phyloP scores from a whole-genome alignment of 2,888 invertebrate species.

The Mellilla xanthometata region DNA sequence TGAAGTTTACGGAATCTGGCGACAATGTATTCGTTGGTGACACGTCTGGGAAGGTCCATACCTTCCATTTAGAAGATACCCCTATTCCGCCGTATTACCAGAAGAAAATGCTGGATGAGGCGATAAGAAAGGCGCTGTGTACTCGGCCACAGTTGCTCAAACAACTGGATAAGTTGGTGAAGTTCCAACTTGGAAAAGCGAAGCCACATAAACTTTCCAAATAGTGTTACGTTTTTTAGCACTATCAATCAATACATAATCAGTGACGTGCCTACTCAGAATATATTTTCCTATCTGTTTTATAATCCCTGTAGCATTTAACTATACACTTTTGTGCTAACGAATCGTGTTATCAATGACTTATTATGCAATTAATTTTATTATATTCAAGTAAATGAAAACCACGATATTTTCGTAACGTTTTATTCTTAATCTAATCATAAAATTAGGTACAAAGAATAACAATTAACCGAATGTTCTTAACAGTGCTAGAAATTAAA shows the following conservation, averaged over 20 bases:
- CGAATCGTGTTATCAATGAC: too few relatives aligned
- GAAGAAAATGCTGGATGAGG: conserved; percentile 83
- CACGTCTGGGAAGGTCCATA: conserved; percentile 84
- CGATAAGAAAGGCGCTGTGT: conserved; percentile 84
- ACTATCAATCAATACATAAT: too few relatives aligned
- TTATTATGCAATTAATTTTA: too few relatives aligned
- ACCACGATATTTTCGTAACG: too few relatives aligned
- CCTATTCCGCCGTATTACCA: conserved; percentile 89
- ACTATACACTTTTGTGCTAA: too few relatives aligned
- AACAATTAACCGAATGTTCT: conserved; percentile 31
- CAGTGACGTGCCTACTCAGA: too few relatives aligned
- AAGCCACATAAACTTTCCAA: too few relatives aligned
- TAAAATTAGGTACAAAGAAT: conserved; percentile 28
- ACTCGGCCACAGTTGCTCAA: conserved; percentile 84
- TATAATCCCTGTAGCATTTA: too few relatives aligned
- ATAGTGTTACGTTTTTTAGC: too few relatives aligned
- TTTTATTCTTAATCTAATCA: conserved; percentile 28
- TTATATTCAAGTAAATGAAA: too few relatives aligned
- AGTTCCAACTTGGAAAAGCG: too few relatives aligned
- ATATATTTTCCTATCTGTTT: too few relatives aligned
- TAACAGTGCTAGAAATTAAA: conserved; percentile 24
- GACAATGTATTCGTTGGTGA: conserved; percentile 88
- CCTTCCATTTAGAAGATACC: conserved; percentile 88
- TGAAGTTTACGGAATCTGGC: conserved; percentile 86
- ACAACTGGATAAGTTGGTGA: conserved; percentile 82